Percentiles rank a stretch among this genome's conserved stretches.
Conservation (phyloP, 1,140 invertebrate genomes). For the Vollenhovia emeryi region DNA sequence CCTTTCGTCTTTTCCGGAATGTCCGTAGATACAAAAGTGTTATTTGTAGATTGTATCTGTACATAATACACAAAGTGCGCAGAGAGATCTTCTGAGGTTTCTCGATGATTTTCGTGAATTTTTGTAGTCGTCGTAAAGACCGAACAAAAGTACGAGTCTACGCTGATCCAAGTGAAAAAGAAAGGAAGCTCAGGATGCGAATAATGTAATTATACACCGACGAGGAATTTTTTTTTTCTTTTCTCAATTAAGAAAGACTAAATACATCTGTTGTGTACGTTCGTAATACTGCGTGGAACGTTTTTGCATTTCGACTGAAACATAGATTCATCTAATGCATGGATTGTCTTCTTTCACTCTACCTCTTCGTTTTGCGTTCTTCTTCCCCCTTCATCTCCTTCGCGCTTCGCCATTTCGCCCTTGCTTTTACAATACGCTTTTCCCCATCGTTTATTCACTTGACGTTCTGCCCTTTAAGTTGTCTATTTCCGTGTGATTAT, state of each 20-base stretch:
- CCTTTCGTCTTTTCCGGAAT: background rate
- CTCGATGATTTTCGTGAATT: background rate
- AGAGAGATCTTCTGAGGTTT: background rate
- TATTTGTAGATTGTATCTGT: conserved; percentile 34
- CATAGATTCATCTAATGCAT: conserved; percentile 40
- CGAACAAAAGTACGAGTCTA: background rate
- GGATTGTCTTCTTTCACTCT: conserved; percentile 34
- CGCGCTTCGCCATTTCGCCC: background rate
- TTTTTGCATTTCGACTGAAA: conserved; percentile 49
- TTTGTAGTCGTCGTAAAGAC: background rate
- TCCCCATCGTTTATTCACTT: background rate
- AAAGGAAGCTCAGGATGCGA: conserved; percentile 15
- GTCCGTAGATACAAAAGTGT: conserved; percentile 16
- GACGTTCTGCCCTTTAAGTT: background rate
- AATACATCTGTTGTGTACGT: conserved; percentile 47
- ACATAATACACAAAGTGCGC: background rate
- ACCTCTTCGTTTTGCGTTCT: conserved; percentile 18
- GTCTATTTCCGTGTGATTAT: background rate
- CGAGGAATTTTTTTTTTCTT: background rate
- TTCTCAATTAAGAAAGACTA: conserved; percentile 13
- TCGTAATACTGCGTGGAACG: conserved; percentile 26
- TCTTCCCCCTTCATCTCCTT: background rate
- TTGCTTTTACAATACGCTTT: background rate
- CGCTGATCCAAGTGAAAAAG: background rate
- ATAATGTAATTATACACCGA: conserved; percentile 25